phyloP scores from a whole-genome alignment of 2,113 vertebrate genomes.

The Stigmatopora argus region DNA sequence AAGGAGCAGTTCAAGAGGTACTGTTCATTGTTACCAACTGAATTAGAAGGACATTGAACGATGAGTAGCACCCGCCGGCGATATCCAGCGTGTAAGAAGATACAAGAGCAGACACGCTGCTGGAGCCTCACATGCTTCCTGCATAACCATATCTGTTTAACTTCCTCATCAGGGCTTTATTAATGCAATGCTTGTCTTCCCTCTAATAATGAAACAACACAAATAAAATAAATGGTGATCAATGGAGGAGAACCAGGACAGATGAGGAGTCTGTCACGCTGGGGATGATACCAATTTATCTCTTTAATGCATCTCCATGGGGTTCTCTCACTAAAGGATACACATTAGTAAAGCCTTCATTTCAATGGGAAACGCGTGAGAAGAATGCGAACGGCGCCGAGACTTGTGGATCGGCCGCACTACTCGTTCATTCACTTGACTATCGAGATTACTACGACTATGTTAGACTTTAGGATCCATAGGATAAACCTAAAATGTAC shows the following conservation, averaged over 20 bases:
- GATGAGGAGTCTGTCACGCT: conserved; percentile 77
- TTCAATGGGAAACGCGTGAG: conserved; percentile 68
- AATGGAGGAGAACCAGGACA: conserved; percentile 75
- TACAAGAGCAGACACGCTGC: conserved; percentile 41
- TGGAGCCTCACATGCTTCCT: conserved; percentile 53
- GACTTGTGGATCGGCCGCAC: conserved; percentile 55
- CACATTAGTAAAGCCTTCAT: conserved; percentile 73
- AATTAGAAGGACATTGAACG: conserved; percentile 58
- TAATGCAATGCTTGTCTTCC: conserved; percentile 73
- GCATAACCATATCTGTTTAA: conserved; percentile 67
- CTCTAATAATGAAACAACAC: conserved; percentile 76
- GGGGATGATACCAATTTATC: conserved; percentile 79
- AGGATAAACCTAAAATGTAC: too few relatives aligned
- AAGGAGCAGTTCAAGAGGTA: conserved; percentile 31
- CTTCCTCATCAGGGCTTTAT: conserved; percentile 74
- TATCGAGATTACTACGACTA: background rate
- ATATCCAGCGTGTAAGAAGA: conserved; percentile 52
- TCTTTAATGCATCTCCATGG: conserved; percentile 79
- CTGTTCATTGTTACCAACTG: conserved; percentile 61
- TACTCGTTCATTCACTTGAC: conserved; percentile 17
- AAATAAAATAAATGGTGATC: conserved; percentile 82
- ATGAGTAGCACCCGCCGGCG: conserved; percentile 33
- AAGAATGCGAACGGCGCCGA: conserved; percentile 64
- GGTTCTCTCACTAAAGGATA: conserved; percentile 76
- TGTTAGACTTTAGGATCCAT: too few relatives aligned